These are phyloP conservation scores for Apodemia zela DNA, from an alignment of 2,888 invertebrate genomes.

Conservation along the genomic window DNA sequence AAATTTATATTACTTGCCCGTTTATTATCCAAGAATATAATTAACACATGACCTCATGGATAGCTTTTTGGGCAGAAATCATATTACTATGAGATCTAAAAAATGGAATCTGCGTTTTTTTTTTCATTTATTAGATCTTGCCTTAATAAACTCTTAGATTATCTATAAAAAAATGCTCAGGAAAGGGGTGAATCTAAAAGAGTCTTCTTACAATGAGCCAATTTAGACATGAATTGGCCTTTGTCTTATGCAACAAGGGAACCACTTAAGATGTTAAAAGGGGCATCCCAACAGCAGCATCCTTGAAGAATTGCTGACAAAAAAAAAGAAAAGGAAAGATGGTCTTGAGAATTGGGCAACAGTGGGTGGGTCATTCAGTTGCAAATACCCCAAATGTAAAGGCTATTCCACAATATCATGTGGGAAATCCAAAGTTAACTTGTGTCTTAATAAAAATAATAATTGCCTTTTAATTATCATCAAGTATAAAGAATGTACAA, in stretches of 20 bases:
- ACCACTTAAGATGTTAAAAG: slow-evolving; percentile 43
- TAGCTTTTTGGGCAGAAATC: slow-evolving; percentile 42
- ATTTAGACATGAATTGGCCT: slow-evolving; percentile 44
- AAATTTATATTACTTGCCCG: slow-evolving; percentile 43
- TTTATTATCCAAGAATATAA: slow-evolving; percentile 45
- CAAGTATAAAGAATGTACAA: slow-evolving; percentile 29
- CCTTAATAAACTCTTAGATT: slow-evolving; percentile 43
- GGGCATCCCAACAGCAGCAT: slow-evolving; percentile 41
- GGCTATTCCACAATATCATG: slow-evolving; percentile 46
- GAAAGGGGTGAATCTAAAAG: slow-evolving; percentile 42
- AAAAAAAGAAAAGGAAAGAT: slow-evolving; percentile 45
- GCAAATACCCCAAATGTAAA: slow-evolving; percentile 47
- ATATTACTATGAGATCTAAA: slow-evolving; percentile 41
- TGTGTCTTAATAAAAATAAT: slow-evolving; percentile 40
- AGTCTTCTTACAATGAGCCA: slow-evolving; percentile 43
- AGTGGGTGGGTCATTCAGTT: slow-evolving; percentile 45
- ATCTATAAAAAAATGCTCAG: slow-evolving; percentile 38
- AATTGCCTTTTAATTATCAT: slow-evolving; percentile 42
- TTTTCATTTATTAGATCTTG: slow-evolving; percentile 41
- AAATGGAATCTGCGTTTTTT: slow-evolving; percentile 49
- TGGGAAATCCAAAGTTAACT: slow-evolving; percentile 43
- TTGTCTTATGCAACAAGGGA: slow-evolving; percentile 46
- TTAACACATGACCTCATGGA: slow-evolving; percentile 48
- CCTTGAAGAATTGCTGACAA: slow-evolving; percentile 38
- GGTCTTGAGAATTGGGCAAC: slow-evolving; percentile 47